A percentile compares a stretch with the other conserved stretches of the same genome.
Conservation (phyloP, 2,797 vertebrate species). For the Sebastes reedi region DNA sequence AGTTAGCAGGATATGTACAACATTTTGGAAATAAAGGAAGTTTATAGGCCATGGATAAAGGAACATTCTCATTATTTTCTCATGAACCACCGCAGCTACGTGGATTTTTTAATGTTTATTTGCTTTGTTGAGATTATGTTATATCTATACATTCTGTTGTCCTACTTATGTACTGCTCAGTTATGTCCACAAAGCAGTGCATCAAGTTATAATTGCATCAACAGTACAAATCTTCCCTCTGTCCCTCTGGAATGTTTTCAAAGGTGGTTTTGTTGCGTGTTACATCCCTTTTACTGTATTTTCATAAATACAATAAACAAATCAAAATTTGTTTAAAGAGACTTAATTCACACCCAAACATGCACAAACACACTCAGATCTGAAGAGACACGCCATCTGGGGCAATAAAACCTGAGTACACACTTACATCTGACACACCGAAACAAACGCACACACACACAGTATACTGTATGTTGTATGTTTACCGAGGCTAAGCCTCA, state of each 20-base stretch:
- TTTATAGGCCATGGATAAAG: neutral
- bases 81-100: neutral
- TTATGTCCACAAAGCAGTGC: neutral
- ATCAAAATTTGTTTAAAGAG: slow-evolving; percentile 23
- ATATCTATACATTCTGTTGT: neutral
- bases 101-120: slow-evolving; percentile 1
- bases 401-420: slow-evolving; percentile 11
- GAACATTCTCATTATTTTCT: neutral
- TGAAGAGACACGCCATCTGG: slow-evolving; percentile 31
- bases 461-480: slow-evolving; percentile 26
- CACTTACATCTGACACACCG: neutral
- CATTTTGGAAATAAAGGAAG: neutral
- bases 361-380: slow-evolving; percentile 12
- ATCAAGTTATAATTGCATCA: neutral
- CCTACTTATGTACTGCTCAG: neutral
- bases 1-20: neutral
- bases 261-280: slow-evolving; percentile 1
- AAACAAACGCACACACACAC: slow-evolving; percentile 11
- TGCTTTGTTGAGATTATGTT: slow-evolving; percentile 1
- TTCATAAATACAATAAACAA: slow-evolving; percentile 14
- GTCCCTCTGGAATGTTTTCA: slow-evolving; percentile 27
- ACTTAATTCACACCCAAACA: slow-evolving; percentile 18
- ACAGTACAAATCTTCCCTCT: neutral
- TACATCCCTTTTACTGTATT: neutral
- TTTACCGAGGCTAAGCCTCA: slow-evolving; percentile 53